A percentile compares a stretch with the other conserved stretches of the same genome.
These are phyloP conservation scores for Naja naja DNA, from an alignment of 2,113 vertebrate species.

Conservation along the genomic window DNA sequence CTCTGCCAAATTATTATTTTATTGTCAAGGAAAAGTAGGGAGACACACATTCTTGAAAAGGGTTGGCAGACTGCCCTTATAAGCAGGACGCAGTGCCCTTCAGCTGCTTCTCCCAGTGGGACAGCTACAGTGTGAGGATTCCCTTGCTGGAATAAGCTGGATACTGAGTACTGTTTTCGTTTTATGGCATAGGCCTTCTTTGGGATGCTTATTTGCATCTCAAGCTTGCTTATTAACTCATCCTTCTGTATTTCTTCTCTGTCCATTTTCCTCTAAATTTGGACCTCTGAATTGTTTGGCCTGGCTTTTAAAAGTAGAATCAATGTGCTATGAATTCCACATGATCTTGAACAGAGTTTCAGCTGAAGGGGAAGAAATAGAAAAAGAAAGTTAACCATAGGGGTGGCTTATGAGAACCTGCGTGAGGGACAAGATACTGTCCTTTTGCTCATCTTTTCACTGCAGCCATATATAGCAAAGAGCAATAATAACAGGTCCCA, in stretches of 20 bases:
- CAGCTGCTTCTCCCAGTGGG: conserved; percentile 65
- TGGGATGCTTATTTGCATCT: conserved; percentile 14
- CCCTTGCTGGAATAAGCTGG: conserved; percentile 50
- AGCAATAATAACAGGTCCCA: no score
- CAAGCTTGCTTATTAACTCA: background rate
- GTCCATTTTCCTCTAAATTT: no score
- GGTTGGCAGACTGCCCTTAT: conserved; percentile 61
- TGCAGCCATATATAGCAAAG: background rate
- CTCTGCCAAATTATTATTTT: conserved; percentile 71
- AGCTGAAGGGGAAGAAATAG: background rate
- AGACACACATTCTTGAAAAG: conserved; percentile 66
- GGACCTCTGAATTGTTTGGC: background rate
- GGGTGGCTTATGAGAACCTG: background rate
- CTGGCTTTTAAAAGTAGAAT: background rate
- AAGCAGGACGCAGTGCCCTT: conserved; percentile 57
- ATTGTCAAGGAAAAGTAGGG: conserved; percentile 67
- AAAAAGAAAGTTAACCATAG: background rate
- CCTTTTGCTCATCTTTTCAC: background rate
- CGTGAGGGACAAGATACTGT: background rate
- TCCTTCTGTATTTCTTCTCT: background rate
- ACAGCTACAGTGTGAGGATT: conserved; percentile 61
- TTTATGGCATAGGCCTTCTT: conserved; percentile 9
- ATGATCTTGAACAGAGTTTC: background rate
- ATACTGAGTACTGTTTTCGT: conserved; percentile 25
- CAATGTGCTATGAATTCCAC: background rate